Percentiles rank a stretch among this genome's conserved stretches.
These are phyloP conservation scores for Caenorhabditis brenneri DNA, from an alignment of 1,140 invertebrate species.

Conservation along the genomic window DNA sequence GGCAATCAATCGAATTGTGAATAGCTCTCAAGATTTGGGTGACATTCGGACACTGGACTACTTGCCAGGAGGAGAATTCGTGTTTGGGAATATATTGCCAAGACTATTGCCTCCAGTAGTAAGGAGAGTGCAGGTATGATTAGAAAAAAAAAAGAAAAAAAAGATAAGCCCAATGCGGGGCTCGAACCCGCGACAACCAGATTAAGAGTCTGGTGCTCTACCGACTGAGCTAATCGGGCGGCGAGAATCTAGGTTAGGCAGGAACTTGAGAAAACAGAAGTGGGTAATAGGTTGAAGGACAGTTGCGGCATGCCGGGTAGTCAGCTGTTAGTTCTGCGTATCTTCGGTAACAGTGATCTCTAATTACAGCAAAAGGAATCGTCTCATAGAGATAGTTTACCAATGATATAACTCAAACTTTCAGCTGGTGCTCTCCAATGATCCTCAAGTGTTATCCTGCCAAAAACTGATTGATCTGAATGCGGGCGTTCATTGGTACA, in stretches of 20 bases:
- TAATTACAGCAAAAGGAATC: too few relatives aligned
- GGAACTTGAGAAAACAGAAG: background rate
- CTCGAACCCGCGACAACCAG: slow-evolving; percentile 70
- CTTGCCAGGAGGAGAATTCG: slow-evolving; percentile 40
- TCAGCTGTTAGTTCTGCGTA: too few relatives aligned
- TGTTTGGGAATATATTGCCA: slow-evolving; percentile 38
- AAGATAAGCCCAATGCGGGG: slow-evolving; percentile 67
- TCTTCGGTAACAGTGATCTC: too few relatives aligned
- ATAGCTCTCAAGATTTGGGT: slow-evolving; percentile 19
- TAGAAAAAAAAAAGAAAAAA: background rate
- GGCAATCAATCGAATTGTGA: slow-evolving; percentile 33
- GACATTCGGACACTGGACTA: slow-evolving; percentile 33
- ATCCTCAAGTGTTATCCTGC: slow-evolving; percentile 24
- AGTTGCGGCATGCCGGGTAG: too few relatives aligned
- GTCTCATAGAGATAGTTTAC: too few relatives aligned
- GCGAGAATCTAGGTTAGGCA: background rate
- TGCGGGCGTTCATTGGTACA: background rate
- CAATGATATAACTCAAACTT: background rate
- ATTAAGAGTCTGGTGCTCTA: slow-evolving; percentile 41
- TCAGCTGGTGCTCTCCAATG: background rate
- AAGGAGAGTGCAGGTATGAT: background rate
- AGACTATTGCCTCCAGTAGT: slow-evolving; percentile 40
- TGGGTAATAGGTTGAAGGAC: background rate
- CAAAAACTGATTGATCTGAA: slow-evolving; percentile 20
- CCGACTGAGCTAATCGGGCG: slow-evolving; percentile 31